Evolutionary conservation across 2,797 vertebrate genomes (phyloP).

Genomic region (Clarias laeviceps): DNA sequence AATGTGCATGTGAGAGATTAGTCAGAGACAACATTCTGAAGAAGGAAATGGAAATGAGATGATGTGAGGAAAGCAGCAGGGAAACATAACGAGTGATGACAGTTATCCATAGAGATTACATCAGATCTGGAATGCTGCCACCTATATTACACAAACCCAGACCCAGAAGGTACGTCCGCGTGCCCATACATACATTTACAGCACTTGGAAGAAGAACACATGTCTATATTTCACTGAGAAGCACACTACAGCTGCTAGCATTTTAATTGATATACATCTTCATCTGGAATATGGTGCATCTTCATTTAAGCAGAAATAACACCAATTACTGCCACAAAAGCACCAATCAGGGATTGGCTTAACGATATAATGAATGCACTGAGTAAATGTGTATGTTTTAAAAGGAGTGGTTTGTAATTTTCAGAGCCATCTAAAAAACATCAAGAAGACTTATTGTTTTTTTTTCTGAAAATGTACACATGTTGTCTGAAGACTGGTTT

Average conservation of each 20-base stretch:
- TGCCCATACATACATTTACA: neutral
- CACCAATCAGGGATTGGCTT: neutral
- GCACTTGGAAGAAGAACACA: neutral
- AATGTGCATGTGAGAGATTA: constrained; percentile 18
- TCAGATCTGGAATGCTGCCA: constrained; percentile 38
- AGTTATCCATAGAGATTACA: constrained; percentile 20
- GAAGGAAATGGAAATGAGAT: constrained; percentile 10
- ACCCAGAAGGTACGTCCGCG: constrained; percentile 18
- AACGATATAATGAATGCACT: neutral
- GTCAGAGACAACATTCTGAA: neutral
- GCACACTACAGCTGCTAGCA: constrained; percentile 12
- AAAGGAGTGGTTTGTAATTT: neutral
- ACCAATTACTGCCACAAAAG: constrained; percentile 1
- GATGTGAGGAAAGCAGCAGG: constrained; percentile 22
- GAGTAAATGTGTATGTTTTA: neutral
- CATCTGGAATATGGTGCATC: constrained; percentile 15
- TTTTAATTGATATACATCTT: neutral
- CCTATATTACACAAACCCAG: constrained; percentile 31
- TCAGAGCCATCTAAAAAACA: neutral
- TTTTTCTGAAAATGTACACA: neutral
- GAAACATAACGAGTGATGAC: constrained; percentile 12
- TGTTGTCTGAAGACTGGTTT: no score
- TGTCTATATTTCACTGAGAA: neutral
- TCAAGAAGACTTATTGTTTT: neutral
- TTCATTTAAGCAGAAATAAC: constrained; percentile 12